Evolutionary conservation across 2,888 invertebrate species (phyloP).

Genomic region (Sesia apiformis): DNA sequence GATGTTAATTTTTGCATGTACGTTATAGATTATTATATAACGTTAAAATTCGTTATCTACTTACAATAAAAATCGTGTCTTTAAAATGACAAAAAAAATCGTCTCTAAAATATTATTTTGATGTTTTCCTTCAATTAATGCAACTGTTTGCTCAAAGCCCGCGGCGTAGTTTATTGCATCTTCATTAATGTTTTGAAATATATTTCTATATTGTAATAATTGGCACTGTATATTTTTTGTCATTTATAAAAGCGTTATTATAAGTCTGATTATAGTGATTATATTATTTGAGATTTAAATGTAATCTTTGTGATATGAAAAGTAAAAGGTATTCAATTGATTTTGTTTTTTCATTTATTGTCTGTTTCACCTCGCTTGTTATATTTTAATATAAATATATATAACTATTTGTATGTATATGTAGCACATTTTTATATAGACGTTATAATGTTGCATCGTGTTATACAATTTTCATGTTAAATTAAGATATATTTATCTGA

Average conservation of each 20-base stretch:
- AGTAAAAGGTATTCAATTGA: constrained; percentile 51
- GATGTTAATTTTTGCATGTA: constrained; percentile 53
- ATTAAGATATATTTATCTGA: too few relatives aligned
- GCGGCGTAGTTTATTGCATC: constrained; percentile 19
- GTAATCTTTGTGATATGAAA: constrained; percentile 62
- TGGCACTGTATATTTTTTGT: neutral
- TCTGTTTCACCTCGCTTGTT: constrained; percentile 26
- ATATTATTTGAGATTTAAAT: constrained; percentile 46
- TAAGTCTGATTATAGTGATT: constrained; percentile 38
- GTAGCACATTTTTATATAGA: constrained; percentile 44
- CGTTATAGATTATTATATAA: constrained; percentile 23
- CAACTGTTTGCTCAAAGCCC: constrained; percentile 61
- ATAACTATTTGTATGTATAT: constrained; percentile 15
- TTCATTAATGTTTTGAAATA: constrained; percentile 1
- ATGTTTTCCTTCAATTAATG: constrained; percentile 43
- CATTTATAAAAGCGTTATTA: neutral
- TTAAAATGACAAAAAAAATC: constrained; percentile 38
- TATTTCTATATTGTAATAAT: constrained; percentile 1
- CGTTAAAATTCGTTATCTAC: constrained; percentile 25
- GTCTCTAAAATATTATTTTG: constrained; percentile 16
- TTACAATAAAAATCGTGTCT: constrained; percentile 48
- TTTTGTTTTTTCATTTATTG: constrained; percentile 46
- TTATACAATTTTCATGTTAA: neutral
- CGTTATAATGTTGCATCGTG: neutral
- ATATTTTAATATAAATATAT: constrained; percentile 31